Evolutionary conservation across 2,888 invertebrate species (phyloP), one percentile per base, ranked within the genome.

Genomic region (Zaprionus lineosus): DNA sequence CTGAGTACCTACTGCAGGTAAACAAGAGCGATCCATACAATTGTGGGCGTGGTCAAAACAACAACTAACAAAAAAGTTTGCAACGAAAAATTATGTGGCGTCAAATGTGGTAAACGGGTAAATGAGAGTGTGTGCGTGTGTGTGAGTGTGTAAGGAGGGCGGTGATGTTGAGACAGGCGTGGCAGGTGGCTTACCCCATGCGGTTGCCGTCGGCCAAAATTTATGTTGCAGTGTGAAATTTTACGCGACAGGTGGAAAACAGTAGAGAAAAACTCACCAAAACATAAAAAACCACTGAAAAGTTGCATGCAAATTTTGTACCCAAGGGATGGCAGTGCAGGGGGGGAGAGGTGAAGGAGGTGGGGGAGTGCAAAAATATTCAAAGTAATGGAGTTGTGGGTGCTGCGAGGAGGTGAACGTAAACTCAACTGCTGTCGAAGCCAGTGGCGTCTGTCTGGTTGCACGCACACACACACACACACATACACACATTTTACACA

Each of bases 191-290:
- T 60, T 57, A 64, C 64, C 66, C 61, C 68, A 59, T 74, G 84
- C 82, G 84, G 74, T 78, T 84, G 79, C 79, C 72, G 61, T 77
- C 81, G 46, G 33, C 12, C 33, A 55, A 85, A 79, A 85, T 79
- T 79, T 79, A 79, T 85, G 84, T 79, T 85, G 58, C 81, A 69
- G 83, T 75, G 83, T 72, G 76, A 78, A 84, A 83, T 78, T 84
- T 83, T 64, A 72, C 76, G 81, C 85, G 85, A 69, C 79, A 85
- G 85, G 84, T 79, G 81, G 73, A 85, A 85, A 77, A 66, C 52
- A 61, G 40, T 37, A 36, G 47, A 29, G 26, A 50, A 64, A 71
- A 34, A 14, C 18, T 14, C 16, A 16, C n/a, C 12, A 6, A 37
- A 40, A 26, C 29, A 24, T 12, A 39, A 6, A 11, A 2, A 48